These are phyloP conservation scores for Jordanella pulchra DNA, from an alignment of 2,797 vertebrate species.

Conservation along the genomic window DNA sequence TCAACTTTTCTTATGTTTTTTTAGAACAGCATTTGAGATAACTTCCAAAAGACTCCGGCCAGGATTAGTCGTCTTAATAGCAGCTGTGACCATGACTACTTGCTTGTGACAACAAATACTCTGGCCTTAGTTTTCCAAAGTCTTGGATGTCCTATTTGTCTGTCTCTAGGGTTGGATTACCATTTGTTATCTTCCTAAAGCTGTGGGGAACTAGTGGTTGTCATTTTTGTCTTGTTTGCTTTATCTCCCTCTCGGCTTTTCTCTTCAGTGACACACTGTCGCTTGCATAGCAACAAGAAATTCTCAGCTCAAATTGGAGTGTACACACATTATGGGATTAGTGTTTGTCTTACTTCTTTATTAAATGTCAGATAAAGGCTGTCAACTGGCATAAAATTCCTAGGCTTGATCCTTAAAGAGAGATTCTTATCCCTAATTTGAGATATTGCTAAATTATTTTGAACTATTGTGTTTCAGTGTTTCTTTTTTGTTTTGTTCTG, in stretches of 20 bases:
- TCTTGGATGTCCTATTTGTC: neutral
- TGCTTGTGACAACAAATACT: neutral
- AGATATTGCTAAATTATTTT: neutral
- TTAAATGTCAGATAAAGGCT: constrained; percentile 10
- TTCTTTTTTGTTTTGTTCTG: neutral
- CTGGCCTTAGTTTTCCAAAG: neutral
- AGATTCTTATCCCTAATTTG: constrained; percentile 3
- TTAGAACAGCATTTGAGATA: too few relatives aligned
- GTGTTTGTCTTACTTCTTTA: neutral
- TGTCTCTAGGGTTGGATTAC: constrained; percentile 4
- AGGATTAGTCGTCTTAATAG: neutral
- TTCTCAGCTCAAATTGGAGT: neutral
- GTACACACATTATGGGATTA: constrained; percentile 1
- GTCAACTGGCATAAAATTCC: neutral
- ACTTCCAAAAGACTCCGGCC: too few relatives aligned
- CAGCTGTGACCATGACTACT: neutral
- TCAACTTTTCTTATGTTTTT: neutral
- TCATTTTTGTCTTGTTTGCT: neutral
- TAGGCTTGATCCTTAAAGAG: neutral
- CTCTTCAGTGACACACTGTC: neutral
- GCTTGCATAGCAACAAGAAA: neutral
- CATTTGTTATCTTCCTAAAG: neutral
- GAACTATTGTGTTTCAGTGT: neutral
- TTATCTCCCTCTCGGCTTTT: neutral
- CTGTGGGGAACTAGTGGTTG: neutral